Evolutionary conservation across 2,797 vertebrate species (phyloP).

Genomic region (Chaetophractus vellerosus): DNA sequence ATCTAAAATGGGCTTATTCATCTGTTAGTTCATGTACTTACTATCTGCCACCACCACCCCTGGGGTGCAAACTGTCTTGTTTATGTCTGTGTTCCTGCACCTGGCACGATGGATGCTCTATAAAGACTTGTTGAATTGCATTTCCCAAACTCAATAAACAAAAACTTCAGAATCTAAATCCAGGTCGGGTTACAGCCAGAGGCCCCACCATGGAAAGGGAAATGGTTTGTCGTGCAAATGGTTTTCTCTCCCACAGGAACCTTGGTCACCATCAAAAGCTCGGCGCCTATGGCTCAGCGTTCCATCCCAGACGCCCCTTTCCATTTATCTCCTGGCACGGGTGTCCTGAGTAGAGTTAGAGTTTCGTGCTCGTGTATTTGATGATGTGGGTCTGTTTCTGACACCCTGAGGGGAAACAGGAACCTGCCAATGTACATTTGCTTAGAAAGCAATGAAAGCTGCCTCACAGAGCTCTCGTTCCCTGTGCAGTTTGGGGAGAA

Average conservation of each 20-base stretch:
- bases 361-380: background rate
- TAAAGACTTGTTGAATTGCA: constrained; percentile 56
- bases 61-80: background rate
- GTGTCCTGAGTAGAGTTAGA: background rate
- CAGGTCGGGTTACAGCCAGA: constrained; percentile 71
- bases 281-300: background rate
- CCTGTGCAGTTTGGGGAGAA: background rate
- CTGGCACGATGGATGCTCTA: constrained; percentile 52
- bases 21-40: background rate
- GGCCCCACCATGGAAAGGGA: constrained; percentile 17
- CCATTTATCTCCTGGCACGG: background rate
- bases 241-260: constrained; percentile 45
- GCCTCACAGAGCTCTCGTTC: constrained; percentile 28
- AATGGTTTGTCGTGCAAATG: background rate
- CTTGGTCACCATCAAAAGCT: background rate
- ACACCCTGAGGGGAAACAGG: background rate
- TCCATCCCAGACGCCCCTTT: background rate
- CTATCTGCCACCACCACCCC: background rate
- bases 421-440: constrained; percentile 5
- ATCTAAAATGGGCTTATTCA: background rate
- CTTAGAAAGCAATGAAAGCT: background rate
- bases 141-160: constrained; percentile 67
- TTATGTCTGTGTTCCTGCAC: background rate
- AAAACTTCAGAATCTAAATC: constrained; percentile 78
- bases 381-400: constrained; percentile 5